Percentiles rank a stretch among this genome's conserved stretches.
phyloP scores from a whole-genome alignment of 2,113 vertebrate species.

The Calidris pugnax region DNA sequence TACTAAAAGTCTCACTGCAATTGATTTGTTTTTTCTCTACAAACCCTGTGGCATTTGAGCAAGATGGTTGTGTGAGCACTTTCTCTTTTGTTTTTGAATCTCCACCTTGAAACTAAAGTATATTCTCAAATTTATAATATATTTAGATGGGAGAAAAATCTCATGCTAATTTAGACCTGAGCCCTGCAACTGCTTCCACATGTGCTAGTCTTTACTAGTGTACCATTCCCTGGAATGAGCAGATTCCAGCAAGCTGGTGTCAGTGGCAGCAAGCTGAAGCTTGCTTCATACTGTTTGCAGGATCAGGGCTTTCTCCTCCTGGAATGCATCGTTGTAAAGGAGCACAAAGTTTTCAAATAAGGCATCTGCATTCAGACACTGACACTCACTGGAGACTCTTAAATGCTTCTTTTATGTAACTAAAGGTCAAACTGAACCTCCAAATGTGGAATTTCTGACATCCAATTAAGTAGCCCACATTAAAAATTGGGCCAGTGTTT shows the following conservation, averaged over 20 bases:
- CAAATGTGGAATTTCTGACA: slow-evolving; percentile 60
- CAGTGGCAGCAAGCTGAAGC: slow-evolving; percentile 33
- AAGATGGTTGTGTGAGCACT: neutral
- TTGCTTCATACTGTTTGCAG: neutral
- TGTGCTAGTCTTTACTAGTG: neutral
- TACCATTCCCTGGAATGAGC: neutral
- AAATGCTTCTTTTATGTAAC: slow-evolving; percentile 51
- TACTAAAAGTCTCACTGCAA: neutral
- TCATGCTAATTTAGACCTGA: neutral
- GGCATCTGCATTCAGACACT: slow-evolving; percentile 27
- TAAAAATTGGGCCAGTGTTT: slow-evolving; percentile 9
- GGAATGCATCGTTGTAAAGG: slow-evolving; percentile 22
- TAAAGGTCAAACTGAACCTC: slow-evolving; percentile 51
- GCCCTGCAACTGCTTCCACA: neutral
- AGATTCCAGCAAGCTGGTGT: slow-evolving; percentile 7
- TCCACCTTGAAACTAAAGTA: neutral
- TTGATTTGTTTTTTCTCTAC: neutral
- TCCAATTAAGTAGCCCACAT: slow-evolving; percentile 26
- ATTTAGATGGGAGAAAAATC: neutral
- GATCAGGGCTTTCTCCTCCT: slow-evolving; percentile 11
- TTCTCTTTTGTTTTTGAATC: neutral
- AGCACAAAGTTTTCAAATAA: slow-evolving; percentile 24
- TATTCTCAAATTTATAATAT: neutral
- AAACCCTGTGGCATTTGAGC: neutral
- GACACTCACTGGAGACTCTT: slow-evolving; percentile 53